phyloP scores from a whole-genome alignment of 37 sponge, comb jelly and placozoan genomes.

The Hormiphora californensis region DNA sequence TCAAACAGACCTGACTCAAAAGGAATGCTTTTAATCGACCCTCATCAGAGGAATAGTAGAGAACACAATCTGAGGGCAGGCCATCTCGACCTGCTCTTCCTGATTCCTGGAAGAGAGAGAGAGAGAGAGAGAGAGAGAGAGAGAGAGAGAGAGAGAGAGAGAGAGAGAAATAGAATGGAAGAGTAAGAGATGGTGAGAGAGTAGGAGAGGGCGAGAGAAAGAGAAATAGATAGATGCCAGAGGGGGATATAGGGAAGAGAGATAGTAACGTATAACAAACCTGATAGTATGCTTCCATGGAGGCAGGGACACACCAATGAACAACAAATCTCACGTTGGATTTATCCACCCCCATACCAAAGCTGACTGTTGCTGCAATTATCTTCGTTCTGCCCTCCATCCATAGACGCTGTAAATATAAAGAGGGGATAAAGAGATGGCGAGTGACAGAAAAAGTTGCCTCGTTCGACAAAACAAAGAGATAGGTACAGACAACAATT shows the following conservation, averaged over 20 bases:
- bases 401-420: slow-evolving; percentile 80
- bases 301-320: slow-evolving; percentile 92
- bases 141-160: not conserved
- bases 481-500: not conserved
- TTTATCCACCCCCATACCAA: slow-evolving; percentile 98
- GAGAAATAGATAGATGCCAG: not conserved
- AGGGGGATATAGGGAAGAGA: not conserved
- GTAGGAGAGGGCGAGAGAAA: not conserved
- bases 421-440: too few species aligned
- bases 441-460: not conserved
- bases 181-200: not conserved
- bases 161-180: not conserved
- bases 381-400: slow-evolving; percentile 72
- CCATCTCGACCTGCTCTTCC: too few species aligned
- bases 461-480: not conserved
- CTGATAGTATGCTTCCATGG: slow-evolving; percentile 92
- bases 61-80: too few species aligned
- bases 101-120: not conserved
- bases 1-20: too few species aligned
- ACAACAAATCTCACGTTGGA: slow-evolving; percentile 93
- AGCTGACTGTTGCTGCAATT: slow-evolving; percentile 92
- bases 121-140: not conserved
- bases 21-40: too few species aligned
- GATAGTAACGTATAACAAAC: not conserved
- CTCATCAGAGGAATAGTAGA: too few species aligned